Evolutionary conservation across 2,888 invertebrate species (phyloP).

Genomic region (Acanthosepion lycidas): DNA sequence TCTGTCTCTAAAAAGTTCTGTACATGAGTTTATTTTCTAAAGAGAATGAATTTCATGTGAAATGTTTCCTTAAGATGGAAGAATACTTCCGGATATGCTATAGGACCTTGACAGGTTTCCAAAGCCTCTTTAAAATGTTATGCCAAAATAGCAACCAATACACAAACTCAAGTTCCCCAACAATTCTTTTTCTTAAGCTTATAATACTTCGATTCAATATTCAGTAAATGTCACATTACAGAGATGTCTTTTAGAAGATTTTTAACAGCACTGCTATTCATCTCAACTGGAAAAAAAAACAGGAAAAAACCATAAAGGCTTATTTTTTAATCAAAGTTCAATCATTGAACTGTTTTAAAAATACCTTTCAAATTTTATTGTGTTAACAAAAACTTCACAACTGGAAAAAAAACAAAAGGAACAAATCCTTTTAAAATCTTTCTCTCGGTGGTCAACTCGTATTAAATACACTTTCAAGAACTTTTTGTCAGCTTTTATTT

Average conservation of each 20-base stretch:
- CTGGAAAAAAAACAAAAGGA: background rate
- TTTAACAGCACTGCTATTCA: background rate
- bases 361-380: background rate
- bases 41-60: background rate
- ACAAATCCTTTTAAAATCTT: background rate
- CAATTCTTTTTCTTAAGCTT: background rate
- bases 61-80: background rate
- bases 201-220: background rate
- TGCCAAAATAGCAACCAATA: background rate
- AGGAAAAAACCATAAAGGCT: background rate
- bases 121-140: background rate
- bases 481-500: background rate
- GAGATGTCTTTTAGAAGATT: background rate
- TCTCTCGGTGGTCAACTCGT: background rate
- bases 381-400: background rate
- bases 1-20: background rate
- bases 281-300: background rate
- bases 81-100: background rate
- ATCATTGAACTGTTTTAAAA: background rate
- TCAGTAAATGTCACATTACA: background rate
- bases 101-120: background rate
- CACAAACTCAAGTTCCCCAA: background rate
- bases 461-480: background rate
- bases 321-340: background rate
- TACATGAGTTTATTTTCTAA: background rate